A percentile compares a stretch with the other conserved stretches of the same genome.
Evolutionary conservation across 2,113 vertebrate genomes (phyloP).

Genomic region (Barnardius zonarius): DNA sequence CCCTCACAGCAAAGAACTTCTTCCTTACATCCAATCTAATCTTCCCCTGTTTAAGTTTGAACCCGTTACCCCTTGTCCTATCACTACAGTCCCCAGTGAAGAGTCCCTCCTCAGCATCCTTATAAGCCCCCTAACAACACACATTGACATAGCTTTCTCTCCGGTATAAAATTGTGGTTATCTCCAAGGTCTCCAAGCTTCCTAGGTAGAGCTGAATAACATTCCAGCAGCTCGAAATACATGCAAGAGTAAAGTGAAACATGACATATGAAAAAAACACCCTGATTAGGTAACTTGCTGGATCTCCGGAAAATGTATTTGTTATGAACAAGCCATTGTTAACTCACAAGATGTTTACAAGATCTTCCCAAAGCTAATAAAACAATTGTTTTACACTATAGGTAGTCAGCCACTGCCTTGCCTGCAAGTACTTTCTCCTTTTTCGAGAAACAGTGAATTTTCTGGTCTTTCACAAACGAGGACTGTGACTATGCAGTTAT

Average conservation of each 20-base stretch:
- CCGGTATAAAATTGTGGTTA: background rate
- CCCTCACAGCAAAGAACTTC: too few species aligned
- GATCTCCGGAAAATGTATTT: background rate
- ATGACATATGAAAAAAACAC: background rate
- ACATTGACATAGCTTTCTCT: background rate
- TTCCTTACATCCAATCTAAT: too few species aligned
- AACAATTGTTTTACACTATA: background rate
- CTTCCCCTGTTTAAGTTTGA: too few species aligned
- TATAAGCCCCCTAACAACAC: too few species aligned
- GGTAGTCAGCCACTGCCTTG: background rate
- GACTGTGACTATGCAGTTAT: conserved; percentile 12
- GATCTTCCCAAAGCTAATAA: background rate
- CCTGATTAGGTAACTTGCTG: background rate
- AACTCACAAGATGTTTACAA: background rate
- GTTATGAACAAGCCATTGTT: background rate
- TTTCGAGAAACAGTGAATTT: conserved; percentile 28
- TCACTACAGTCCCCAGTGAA: too few species aligned
- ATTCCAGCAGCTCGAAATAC: background rate
- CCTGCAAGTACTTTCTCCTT: background rate
- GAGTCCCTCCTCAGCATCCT: too few species aligned
- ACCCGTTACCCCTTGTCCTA: too few species aligned
- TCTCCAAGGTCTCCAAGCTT: background rate
- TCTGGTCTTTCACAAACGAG: conserved; percentile 28
- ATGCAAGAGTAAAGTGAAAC: background rate
- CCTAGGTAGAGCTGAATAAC: background rate